Base-by-base conservation (phyloP, 2,797 vertebrate genomes). In the Limnodromus scolopaceus region DNA sequence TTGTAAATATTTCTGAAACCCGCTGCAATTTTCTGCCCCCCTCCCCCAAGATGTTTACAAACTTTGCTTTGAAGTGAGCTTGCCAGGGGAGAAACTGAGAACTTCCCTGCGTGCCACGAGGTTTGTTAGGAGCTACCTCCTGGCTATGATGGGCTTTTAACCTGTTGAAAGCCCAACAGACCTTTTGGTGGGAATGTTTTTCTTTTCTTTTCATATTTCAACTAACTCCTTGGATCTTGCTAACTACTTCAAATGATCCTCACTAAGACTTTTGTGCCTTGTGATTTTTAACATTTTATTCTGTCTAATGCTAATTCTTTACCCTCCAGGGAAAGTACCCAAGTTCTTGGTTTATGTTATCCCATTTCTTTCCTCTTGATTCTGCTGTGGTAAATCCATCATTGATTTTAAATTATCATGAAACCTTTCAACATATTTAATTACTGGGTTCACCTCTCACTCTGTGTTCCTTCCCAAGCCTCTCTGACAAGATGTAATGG, bases 1-100 rank as follows among this genome's bases (percentile, higher is more conserved):
- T 88, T 65, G 63, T 57, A 34, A 94, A 93, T 38, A 69, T 84
- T 91, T 93, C 83, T 76, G 70, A 93, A 94, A 84, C 64, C 17
- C 66, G 5, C 16, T 65, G 49, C 34, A 32, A 39, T 78, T 54
- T 93, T 71, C 83, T 69, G 46, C 11, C 36, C 16, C 18, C 11
- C 8, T 32, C 34, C 46, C n/a, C 38, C 4, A 15, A 46, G 46
- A 39, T 76, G 43, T 93, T 93, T 90, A 84, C 70, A 88, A 84
- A 79, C 58, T 71, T 38, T 65, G 41, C 72, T 87, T 94, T 90
- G 85, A 81, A 88, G 82, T 68, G 51, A 69, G 46, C 13, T 93
- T 87, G 68, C 69, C 70, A 72, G 75, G 45, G 66, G 39, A 94
- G 86, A 95, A 90, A 43, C 51, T 5, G 71, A 95, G 90, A 92